Evolutionary conservation across 2,888 invertebrate species (phyloP).

Genomic region (Diplazon laetatorius): DNA sequence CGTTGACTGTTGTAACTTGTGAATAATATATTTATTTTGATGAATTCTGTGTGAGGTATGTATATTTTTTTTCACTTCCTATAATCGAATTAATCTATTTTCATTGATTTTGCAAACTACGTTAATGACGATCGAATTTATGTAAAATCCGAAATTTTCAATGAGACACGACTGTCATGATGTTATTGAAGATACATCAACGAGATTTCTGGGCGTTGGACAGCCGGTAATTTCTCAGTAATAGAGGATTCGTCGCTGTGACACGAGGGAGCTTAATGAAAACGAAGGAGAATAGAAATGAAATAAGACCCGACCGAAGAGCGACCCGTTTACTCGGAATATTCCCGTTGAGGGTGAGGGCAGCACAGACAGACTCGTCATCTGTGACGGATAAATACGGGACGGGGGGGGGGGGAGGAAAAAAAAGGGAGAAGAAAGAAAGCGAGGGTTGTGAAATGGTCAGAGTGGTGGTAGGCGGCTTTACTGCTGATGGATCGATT

Average conservation of each 20-base stretch:
- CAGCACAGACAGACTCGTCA: slow-evolving; percentile 54
- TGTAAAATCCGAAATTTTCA: too few relatives aligned
- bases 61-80: too few relatives aligned
- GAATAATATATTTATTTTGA: too few relatives aligned
- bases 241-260: not conserved
- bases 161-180: not conserved
- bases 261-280: not conserved
- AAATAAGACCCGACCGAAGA: slow-evolving; percentile 10
- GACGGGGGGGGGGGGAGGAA: slow-evolving; percentile 35
- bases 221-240: not conserved
- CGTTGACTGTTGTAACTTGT: not conserved
- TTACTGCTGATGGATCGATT: slow-evolving; percentile 65
- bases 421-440: slow-evolving; percentile 42
- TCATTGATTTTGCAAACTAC: too few relatives aligned
- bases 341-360: slow-evolving; percentile 26
- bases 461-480: slow-evolving; percentile 29
- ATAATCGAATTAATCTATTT: too few relatives aligned
- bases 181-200: not conserved
- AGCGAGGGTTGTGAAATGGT: slow-evolving; percentile 46
- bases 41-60: too few relatives aligned
- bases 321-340: slow-evolving; percentile 32
- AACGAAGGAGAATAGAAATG: slow-evolving; percentile 17
- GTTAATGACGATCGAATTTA: too few relatives aligned
- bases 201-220: not conserved
- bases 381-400: slow-evolving; percentile 18